A percentile compares a stretch with the other conserved stretches of the same genome.
Conservation (phyloP, 2,888 invertebrate genomes). For the Cyrtodaria siliqua region DNA sequence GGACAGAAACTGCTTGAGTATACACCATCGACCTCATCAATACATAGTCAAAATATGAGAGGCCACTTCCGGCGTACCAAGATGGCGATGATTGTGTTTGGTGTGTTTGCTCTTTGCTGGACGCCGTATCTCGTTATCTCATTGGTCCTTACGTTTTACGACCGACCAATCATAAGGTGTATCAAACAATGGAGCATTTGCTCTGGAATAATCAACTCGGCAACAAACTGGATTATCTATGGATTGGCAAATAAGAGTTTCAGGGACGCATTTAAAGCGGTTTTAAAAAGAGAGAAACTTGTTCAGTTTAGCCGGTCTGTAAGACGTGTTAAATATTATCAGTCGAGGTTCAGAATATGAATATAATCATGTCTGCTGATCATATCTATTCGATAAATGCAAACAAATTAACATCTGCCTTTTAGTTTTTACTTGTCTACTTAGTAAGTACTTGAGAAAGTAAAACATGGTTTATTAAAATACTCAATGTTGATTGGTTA, state of each 20-base stretch:
- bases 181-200: conserved; percentile 41
- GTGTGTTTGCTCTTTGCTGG: conserved; percentile 47
- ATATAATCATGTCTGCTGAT: too few species aligned
- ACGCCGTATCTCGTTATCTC: conserved; percentile 43
- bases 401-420: too few species aligned
- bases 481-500: too few species aligned
- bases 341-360: too few species aligned
- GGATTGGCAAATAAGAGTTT: conserved; percentile 52
- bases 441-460: too few species aligned
- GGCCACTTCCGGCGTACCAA: conserved; percentile 37
- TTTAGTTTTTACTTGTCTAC: too few species aligned
- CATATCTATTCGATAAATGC: too few species aligned
- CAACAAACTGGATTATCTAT: conserved; percentile 58
- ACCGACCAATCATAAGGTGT: conserved; percentile 21
- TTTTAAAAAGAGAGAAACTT: conserved; percentile 14
- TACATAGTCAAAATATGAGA: conserved; percentile 5
- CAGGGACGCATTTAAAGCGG: conserved; percentile 40
- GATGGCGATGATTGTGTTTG: conserved; percentile 46
- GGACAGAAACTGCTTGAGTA: conserved; percentile 17
- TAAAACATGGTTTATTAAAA: too few species aligned
- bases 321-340: too few species aligned
- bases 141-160: conserved; percentile 13
- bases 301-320: conserved; percentile 8
- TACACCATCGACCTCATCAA: conserved; percentile 12
- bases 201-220: conserved; percentile 44